These are phyloP conservation scores for Hydrotaea cyrtoneurina DNA, from an alignment of 2,888 invertebrate species.

Conservation along the genomic window DNA sequence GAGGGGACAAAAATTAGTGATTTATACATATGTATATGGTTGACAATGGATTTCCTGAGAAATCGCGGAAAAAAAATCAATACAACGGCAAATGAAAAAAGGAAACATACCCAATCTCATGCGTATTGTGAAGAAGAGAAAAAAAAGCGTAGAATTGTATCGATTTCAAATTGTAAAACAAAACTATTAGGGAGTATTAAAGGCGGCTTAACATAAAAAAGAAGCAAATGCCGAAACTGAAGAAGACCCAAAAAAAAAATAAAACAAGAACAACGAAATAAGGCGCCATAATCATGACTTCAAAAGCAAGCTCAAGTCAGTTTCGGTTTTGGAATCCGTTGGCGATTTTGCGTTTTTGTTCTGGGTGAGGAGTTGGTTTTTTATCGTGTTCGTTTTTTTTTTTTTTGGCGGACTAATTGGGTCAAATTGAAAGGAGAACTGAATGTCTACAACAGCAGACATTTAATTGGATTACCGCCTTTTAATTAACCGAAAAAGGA, in stretches of 20 bases:
- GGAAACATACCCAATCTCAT: too few species aligned
- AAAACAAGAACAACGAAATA: slow-evolving; percentile 6
- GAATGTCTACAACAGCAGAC: slow-evolving; percentile 31
- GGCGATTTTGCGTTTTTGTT: neutral
- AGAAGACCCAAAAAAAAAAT: neutral
- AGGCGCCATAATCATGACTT: slow-evolving; percentile 66
- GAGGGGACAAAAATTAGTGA: neutral
- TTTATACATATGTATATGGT: slow-evolving; percentile 43
- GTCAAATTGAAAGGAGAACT: slow-evolving; percentile 70
- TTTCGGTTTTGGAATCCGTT: slow-evolving; percentile 15
- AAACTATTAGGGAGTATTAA: slow-evolving; percentile 11
- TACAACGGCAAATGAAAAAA: neutral
- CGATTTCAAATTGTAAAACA: slow-evolving; percentile 32
- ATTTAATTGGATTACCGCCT: slow-evolving; percentile 79
- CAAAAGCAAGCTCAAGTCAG: slow-evolving; percentile 59
- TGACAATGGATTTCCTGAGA: slow-evolving; percentile 51
- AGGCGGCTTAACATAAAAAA: neutral
- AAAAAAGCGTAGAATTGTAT: slow-evolving; percentile 14
- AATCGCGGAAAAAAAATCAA: slow-evolving; percentile 29
- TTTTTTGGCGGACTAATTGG: slow-evolving; percentile 73
- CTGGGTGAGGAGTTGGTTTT: neutral
- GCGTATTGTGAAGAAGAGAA: neutral
- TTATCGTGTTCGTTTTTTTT: too few species aligned
- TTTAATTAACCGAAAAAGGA: slow-evolving; percentile 71
- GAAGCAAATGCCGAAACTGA: neutral